phyloP scores from a whole-genome alignment of 2,888 invertebrate genomes.

The Nebria brevicollis region DNA sequence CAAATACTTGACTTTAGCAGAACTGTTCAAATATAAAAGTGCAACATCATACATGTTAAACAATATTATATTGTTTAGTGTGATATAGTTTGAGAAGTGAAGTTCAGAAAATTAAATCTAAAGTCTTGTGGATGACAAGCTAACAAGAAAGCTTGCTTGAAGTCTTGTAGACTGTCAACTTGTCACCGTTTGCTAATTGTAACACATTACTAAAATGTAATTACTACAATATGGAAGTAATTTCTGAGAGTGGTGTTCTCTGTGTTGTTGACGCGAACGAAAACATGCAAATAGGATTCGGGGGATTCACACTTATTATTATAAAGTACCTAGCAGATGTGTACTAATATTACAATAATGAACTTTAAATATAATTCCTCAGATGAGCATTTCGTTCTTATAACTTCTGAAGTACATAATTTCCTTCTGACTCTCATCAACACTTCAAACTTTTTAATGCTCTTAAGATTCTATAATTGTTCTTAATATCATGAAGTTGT shows the following conservation, averaged over 20 bases:
- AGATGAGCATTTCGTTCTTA: neutral
- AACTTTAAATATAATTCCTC: neutral
- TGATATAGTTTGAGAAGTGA: neutral
- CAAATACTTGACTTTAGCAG: no score
- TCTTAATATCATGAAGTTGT: neutral
- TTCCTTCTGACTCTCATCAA: neutral
- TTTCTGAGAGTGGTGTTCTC: conserved; percentile 25
- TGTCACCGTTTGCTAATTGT: conserved; percentile 30
- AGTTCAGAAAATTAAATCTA: conserved; percentile 10
- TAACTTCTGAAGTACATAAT: neutral
- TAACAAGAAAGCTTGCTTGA: neutral
- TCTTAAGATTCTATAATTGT: neutral
- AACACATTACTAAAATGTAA: conserved; percentile 28
- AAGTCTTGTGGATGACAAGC: neutral
- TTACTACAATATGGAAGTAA: conserved; percentile 28
- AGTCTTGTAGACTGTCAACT: conserved; percentile 20
- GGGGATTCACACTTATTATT: conserved; percentile 6
- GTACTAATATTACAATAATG: neutral
- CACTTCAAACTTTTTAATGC: neutral
- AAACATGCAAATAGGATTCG: conserved; percentile 18
- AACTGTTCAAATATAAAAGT: no score
- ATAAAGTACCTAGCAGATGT: conserved; percentile 13
- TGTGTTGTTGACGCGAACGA: conserved; percentile 3
- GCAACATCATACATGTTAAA: no score
- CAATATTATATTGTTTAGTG: no score